Evolutionary conservation across 2,113 vertebrate species (phyloP).

Genomic region (Rutilus rutilus): DNA sequence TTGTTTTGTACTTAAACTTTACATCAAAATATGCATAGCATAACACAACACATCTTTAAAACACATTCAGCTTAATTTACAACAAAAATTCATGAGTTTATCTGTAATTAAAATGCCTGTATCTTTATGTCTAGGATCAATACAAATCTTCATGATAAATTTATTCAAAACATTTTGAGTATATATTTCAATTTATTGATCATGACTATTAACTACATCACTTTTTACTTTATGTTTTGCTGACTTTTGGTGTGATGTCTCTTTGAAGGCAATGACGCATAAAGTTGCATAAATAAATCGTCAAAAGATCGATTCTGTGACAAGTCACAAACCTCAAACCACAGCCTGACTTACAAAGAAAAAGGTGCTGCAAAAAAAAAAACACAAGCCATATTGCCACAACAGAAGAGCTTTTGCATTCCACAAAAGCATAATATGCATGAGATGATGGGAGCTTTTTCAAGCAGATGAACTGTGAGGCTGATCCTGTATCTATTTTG

Average conservation of each 20-base stretch:
- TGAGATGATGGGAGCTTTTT: conserved; percentile 14
- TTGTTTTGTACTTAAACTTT: not conserved
- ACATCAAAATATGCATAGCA: not conserved
- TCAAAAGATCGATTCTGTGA: conserved; percentile 24
- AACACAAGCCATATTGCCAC: conserved; percentile 36
- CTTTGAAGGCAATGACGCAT: conserved; percentile 17
- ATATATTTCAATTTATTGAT: not conserved
- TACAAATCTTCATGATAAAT: not conserved
- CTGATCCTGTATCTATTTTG: conserved; percentile 37
- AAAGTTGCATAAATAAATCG: conserved; percentile 28
- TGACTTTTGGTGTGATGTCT: not conserved
- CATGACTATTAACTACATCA: not conserved
- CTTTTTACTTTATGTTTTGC: not conserved
- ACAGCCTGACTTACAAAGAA: conserved; percentile 12
- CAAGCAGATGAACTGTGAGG: not conserved
- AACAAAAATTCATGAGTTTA: not conserved
- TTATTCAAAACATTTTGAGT: not conserved
- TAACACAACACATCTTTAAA: too few relatives aligned
- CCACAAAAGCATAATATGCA: conserved; percentile 35
- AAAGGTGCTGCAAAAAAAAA: conserved; percentile 6
- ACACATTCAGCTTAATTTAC: not conserved
- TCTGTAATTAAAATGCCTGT: not conserved
- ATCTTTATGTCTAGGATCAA: not conserved
- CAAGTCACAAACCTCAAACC: conserved; percentile 44
- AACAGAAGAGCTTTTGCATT: conserved; percentile 46